phyloP scores from a whole-genome alignment of 2,888 invertebrate genomes.

The Eurytoma californica region DNA sequence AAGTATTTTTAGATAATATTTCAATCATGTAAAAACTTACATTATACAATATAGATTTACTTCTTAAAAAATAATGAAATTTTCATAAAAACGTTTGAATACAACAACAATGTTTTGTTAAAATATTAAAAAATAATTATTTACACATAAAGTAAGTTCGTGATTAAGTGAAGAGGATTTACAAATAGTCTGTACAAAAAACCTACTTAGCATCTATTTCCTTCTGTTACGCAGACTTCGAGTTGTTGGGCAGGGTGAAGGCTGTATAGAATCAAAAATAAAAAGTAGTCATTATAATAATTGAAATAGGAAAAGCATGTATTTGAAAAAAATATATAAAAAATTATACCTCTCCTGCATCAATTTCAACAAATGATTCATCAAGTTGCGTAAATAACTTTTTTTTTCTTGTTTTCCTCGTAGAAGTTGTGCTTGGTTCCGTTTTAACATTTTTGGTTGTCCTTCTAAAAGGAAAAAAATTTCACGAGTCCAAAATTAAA shows the following conservation, averaged over 20 bases:
- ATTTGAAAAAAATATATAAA: neutral
- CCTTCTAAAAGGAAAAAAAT: conserved; percentile 25
- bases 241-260: conserved; percentile 22
- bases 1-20: too few relatives aligned
- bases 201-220: conserved; percentile 55
- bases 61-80: conserved; percentile 13
- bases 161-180: neutral
- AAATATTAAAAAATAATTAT: conserved; percentile 28
- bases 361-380: conserved; percentile 64
- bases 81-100: conserved; percentile 26
- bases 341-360: conserved; percentile 59
- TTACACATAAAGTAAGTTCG: conserved; percentile 34
- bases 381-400: conserved; percentile 62
- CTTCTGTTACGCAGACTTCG: conserved; percentile 55
- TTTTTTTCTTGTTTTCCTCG: conserved; percentile 61
- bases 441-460: conserved; percentile 38
- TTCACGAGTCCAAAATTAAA: conserved; percentile 1
- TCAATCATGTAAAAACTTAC: neutral
- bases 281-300: too few relatives aligned
- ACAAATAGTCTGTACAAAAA: conserved; percentile 19
- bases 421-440: conserved; percentile 52
- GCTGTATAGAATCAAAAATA: conserved; percentile 8
- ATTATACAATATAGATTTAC: neutral
- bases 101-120: conserved; percentile 14
- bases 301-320: too few relatives aligned